Percentiles rank a stretch among this genome's conserved stretches.
phyloP scores from a whole-genome alignment of 2,888 invertebrate genomes.

The Timandra comae region DNA sequence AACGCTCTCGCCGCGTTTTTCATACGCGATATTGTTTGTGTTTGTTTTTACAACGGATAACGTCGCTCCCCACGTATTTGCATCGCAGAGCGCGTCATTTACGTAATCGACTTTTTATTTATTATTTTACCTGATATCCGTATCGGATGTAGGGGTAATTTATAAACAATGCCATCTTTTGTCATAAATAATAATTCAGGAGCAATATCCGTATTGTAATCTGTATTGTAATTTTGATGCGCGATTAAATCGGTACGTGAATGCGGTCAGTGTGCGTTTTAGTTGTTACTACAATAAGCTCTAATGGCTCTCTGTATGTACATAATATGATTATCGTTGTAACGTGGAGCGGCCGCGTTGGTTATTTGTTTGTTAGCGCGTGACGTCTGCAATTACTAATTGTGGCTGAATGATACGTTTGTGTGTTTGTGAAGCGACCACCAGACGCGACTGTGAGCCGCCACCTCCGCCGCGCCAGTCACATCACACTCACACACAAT shows the following conservation, averaged over 20 bases:
- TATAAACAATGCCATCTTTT: slow-evolving; percentile 16
- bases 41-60: slow-evolving; percentile 35
- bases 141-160: slow-evolving; percentile 15
- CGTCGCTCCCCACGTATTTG: slow-evolving; percentile 30
- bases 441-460: slow-evolving; percentile 7
- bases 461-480: slow-evolving; percentile 1
- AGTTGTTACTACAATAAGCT: slow-evolving; percentile 44
- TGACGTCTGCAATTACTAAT: slow-evolving; percentile 44
- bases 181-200: slow-evolving; percentile 25
- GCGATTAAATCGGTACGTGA: slow-evolving; percentile 42
- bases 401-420: slow-evolving; percentile 38
- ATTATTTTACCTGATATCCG: slow-evolving; percentile 26
- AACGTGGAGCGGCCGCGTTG: slow-evolving; percentile 41
- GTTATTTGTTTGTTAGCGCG: slow-evolving; percentile 44
- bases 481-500: not conserved
- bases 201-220: slow-evolving; percentile 24
- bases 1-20: slow-evolving; percentile 33
- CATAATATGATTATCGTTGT: slow-evolving; percentile 40
- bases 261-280: slow-evolving; percentile 40
- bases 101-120: slow-evolving; percentile 41
- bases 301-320: slow-evolving; percentile 26
- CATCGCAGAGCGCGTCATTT: slow-evolving; percentile 31
- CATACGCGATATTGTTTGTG: slow-evolving; percentile 31
- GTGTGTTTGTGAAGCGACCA: slow-evolving; percentile 26
- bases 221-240: slow-evolving; percentile 26